Base-by-base conservation (phyloP, 2,113 vertebrate species). In the Bubalus kerabau region DNA sequence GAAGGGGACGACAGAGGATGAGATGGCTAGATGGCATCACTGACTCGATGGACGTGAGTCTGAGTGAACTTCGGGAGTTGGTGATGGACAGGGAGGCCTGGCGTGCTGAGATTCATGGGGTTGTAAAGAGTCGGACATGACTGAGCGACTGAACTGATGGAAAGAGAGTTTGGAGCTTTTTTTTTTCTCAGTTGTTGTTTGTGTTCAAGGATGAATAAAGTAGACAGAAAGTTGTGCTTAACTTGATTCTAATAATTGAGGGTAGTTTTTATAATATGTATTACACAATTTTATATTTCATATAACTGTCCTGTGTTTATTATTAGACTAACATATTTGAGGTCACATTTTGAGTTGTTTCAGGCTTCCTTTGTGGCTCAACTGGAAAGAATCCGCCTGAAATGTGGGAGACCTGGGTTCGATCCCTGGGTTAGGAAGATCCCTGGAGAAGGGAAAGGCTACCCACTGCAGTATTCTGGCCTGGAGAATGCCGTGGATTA, bases 111-210 rank as follows among this genome's bases (percentile, higher is more conserved):
- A 6, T 64, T 64, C 62, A n/a, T 19, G 62, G 16, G 32, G 32
- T 19, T 0, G 1, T 32, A 19, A 67, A 67, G 32, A n/a, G 7
- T n/a, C 2, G 0, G 32, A 67, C 32, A 67, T 0, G 32, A 67
- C 62, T n/a, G 62, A n/a, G 62, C 1, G 1, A n/a, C 62, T 64
- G 16, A 67, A 67, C 32, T 67, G 62, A 83, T 23, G 26, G 15
- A 87, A 43, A 46, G 43, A 81, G 7, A 87, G 11, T 84, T 62
- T 57, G 64, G 7, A 7, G 8, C 3, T 46, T 46, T 46, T 50
- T 89, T 74, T 85, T 12, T 36, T 83, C 74, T 59, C 59, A 23
- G 43, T 43, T 43, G 16, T 48, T 76, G 2, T 57, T 62, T 81
- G 17, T 84, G 19, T 81, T 95, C 93, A 28, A 95, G 3, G 14